Base-by-base conservation (phyloP, 2,113 vertebrate genomes). In the Ranitomeya imitator region DNA sequence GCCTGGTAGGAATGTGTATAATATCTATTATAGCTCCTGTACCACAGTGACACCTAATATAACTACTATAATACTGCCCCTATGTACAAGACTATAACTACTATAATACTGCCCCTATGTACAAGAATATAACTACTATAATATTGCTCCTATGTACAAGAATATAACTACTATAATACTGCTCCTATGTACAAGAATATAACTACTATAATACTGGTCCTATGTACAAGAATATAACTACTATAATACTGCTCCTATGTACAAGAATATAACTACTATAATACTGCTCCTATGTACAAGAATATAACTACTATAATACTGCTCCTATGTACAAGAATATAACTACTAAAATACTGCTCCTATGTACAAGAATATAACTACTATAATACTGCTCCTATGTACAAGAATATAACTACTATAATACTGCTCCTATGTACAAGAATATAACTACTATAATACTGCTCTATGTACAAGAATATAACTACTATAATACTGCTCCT, bases 151-250 rank as follows among this genome's bases (percentile, higher is more conserved):
- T 71, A 26, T 71, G 9, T 71, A 71, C 23, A 71, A 71, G 67
- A 71, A 71, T 71, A 71, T 31, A 71, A 71, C 67, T 71, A 31
- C 67, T 71, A 31, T 71, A 71, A 71, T 71, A 31, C 67, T 71
- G 67, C 67, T 21, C 14, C 31, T 18, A 61, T 61, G 4, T 61
- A 61, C 60, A 61, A 61, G 60, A 61, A 61, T 61, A 61, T 2
- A 61, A 61, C 60, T 61, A 61, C 67, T 71, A 71, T 71, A 71
- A 71, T 71, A 71, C 26, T 26, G 67, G 10, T n/a, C 26, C 67
- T 18, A 71, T 71, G 9, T 71, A 71, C 67, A 71, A 71, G 23
- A 26, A 71, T 71, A 71, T 14, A 71, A 31, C 67, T 71, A 71
- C 67, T 71, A 71, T 71, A 31, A 31, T 31, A 31, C 26, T 31